These are phyloP conservation scores for Campoletis sonorensis DNA, from an alignment of 1,140 invertebrate genomes.

Conservation along the genomic window DNA sequence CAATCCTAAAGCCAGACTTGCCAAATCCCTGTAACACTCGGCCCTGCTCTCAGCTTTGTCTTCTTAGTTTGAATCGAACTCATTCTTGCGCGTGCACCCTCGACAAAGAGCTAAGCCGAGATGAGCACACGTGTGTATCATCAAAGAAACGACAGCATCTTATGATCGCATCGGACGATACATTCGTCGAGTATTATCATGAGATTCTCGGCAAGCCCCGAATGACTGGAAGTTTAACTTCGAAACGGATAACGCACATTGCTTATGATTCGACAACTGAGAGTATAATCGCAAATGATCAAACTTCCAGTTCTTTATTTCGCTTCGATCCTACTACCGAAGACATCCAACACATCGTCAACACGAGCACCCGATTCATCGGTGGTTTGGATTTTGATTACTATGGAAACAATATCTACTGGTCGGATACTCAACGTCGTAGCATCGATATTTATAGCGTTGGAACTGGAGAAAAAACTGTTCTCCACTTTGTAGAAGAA, in stretches of 20 bases:
- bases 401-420: constrained; percentile 82
- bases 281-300: constrained; percentile 57
- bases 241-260: constrained; percentile 55
- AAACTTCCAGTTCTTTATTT: constrained; percentile 56
- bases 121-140: constrained; percentile 77
- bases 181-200: constrained; percentile 68
- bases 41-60: constrained; percentile 88
- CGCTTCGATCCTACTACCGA: constrained; percentile 68
- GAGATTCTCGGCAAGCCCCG: constrained; percentile 69
- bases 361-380: constrained; percentile 76
- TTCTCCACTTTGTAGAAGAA: constrained; percentile 76
- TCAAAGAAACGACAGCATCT: constrained; percentile 57
- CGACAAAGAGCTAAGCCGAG: constrained; percentile 78
- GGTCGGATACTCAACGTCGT: constrained; percentile 78
- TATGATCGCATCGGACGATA: constrained; percentile 59
- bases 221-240: constrained; percentile 46
- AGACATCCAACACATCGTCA: constrained; percentile 67
- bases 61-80: constrained; percentile 80
- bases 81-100: constrained; percentile 88
- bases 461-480: constrained; percentile 76
- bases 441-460: constrained; percentile 80
- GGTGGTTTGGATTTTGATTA: constrained; percentile 83
- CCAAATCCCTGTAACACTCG: constrained; percentile 83
- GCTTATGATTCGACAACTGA: constrained; percentile 68
- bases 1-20: constrained; percentile 76